phyloP scores from a whole-genome alignment of 2,797 vertebrate genomes.

The Carapus acus region DNA sequence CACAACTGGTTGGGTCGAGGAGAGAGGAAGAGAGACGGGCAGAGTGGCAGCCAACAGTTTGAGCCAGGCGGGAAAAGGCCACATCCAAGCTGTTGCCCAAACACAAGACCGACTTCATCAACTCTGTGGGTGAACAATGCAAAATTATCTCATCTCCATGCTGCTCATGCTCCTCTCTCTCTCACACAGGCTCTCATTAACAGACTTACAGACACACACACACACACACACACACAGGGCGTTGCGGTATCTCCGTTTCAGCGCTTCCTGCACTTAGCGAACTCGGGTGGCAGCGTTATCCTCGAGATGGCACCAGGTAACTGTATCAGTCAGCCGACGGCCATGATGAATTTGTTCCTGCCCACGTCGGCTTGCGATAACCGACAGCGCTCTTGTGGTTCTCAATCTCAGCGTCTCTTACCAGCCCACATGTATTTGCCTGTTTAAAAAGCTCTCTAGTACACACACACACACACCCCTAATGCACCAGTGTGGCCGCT shows the following conservation, averaged over 20 bases:
- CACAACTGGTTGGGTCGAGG: conserved; percentile 24
- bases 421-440: too few species aligned
- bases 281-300: conserved; percentile 1
- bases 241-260: conserved; percentile 5
- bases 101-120: conserved; percentile 32
- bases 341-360: too few species aligned
- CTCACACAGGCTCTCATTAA: too few species aligned
- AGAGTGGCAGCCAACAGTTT: conserved; percentile 43
- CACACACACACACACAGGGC: conserved; percentile 1
- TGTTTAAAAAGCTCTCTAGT: too few species aligned
- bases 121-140: not conserved
- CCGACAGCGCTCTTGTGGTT: conserved; percentile 1
- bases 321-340: not conserved
- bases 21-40: conserved; percentile 8
- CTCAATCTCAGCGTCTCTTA: too few species aligned
- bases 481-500: too few species aligned
- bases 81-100: conserved; percentile 61
- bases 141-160: too few species aligned
- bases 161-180: too few species aligned
- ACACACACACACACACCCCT: too few species aligned
- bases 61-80: conserved; percentile 44
- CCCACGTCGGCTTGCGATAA: too few species aligned
- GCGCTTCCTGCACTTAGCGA: conserved; percentile 10
- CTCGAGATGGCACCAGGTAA: not conserved
- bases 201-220: conserved; percentile 7